phyloP scores from a whole-genome alignment of 92 coral and sea anemone genomes.

The Isaurus tuberculatus region DNA sequence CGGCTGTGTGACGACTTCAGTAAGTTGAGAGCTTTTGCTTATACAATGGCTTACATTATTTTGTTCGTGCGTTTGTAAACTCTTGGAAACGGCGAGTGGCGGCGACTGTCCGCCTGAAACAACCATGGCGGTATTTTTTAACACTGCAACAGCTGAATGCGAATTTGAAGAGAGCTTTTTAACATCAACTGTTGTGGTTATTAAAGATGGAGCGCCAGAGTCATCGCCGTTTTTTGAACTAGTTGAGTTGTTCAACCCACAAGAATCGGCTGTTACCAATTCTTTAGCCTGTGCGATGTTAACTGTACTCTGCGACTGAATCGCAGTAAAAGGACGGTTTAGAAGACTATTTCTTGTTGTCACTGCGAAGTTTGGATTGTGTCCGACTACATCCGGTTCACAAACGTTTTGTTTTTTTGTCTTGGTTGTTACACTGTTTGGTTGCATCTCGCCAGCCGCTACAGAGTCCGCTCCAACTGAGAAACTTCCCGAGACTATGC shows the following conservation, averaged over 20 bases:
- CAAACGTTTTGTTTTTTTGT: background rate
- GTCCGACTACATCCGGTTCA: background rate
- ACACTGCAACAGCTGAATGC: background rate
- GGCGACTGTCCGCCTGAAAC: conserved; percentile 1
- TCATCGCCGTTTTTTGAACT: background rate
- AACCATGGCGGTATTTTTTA: background rate
- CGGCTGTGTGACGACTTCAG: conserved; percentile 20
- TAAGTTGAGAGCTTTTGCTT: conserved; percentile 13
- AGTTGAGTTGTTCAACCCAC: background rate
- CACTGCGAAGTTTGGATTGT: background rate
- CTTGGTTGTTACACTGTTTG: background rate
- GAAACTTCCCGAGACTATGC: background rate
- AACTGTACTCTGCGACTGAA: conserved; percentile 13
- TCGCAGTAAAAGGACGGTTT: conserved; percentile 22
- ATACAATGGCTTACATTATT: background rate
- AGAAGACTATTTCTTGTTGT: conserved; percentile 27
- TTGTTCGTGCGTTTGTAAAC: conserved; percentile 9
- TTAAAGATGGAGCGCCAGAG: background rate
- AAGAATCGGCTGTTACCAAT: background rate
- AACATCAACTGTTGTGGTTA: background rate
- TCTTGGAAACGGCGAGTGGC: background rate
- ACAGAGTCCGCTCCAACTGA: background rate
- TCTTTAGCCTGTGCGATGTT: background rate
- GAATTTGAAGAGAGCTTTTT: background rate
- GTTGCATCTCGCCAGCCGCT: background rate